Percentiles rank a stretch among this genome's conserved stretches.
Conservation (phyloP, 2,113 vertebrate species). For the Tachysurus vachellii region DNA sequence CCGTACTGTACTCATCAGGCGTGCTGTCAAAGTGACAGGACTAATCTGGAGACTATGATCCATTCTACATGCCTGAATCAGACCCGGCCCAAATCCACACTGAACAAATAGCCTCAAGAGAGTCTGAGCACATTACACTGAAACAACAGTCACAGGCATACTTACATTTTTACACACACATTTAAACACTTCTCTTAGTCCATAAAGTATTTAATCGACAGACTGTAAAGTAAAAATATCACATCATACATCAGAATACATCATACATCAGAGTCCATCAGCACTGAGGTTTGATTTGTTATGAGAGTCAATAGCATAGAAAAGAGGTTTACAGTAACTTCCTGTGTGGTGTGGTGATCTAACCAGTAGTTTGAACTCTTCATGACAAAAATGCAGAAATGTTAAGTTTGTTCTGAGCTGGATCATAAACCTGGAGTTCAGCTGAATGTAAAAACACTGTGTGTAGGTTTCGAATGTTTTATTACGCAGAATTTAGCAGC, state of each 20-base stretch:
- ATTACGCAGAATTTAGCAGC: neutral
- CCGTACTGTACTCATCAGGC: constrained; percentile 41
- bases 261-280: neutral
- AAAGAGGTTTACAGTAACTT: neutral
- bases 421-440: neutral
- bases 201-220: neutral
- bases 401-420: neutral
- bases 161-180: neutral
- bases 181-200: neutral
- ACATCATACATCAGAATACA: neutral
- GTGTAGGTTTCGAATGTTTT: neutral
- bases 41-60: neutral
- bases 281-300: neutral
- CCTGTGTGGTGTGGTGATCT: neutral
- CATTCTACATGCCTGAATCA: neutral
- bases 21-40: constrained; percentile 36
- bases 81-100: neutral
- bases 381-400: constrained; percentile 22
- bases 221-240: neutral
- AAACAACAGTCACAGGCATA: neutral
- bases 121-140: neutral
- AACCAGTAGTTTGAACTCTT: neutral
- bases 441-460: neutral
- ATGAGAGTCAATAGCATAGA: neutral
- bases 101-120: neutral